Percentiles rank a stretch among this genome's conserved stretches.
phyloP scores from a whole-genome alignment of 2,797 vertebrate species.

The Bovichtus variegatus region DNA sequence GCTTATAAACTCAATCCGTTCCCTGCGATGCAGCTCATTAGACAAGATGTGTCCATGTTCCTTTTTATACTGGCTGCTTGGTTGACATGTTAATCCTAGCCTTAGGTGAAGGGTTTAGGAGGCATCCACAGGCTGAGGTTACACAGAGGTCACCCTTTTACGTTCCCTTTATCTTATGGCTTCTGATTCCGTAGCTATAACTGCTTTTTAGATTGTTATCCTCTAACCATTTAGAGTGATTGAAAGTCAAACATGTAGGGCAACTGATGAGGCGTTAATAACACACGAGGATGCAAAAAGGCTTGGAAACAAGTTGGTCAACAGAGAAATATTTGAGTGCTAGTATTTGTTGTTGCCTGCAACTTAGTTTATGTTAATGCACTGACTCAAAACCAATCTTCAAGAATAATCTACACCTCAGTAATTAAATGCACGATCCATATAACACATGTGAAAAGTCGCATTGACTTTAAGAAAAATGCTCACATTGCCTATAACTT shows the following conservation, averaged over 20 bases:
- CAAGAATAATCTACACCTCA: background rate
- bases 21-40: constrained; percentile 40
- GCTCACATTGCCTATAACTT: background rate
- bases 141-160: constrained; percentile 51
- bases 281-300: background rate
- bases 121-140: constrained; percentile 58
- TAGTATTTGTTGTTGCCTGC: background rate
- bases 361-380: background rate
- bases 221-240: background rate
- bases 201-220: constrained; percentile 41
- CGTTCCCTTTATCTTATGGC: constrained; percentile 57
- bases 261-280: background rate
- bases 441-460: background rate
- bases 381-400: background rate
- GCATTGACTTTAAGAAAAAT: background rate
- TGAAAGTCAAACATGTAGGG: background rate
- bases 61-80: constrained; percentile 40
- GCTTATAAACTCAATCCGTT: background rate
- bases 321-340: background rate
- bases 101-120: constrained; percentile 52
- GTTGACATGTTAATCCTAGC: constrained; percentile 73
- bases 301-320: background rate
- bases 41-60: constrained; percentile 39
- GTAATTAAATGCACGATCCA: background rate
- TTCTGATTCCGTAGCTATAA: constrained; percentile 17